Conservation (phyloP, 2,888 invertebrate genomes). For the Apantesis nais region DNA sequence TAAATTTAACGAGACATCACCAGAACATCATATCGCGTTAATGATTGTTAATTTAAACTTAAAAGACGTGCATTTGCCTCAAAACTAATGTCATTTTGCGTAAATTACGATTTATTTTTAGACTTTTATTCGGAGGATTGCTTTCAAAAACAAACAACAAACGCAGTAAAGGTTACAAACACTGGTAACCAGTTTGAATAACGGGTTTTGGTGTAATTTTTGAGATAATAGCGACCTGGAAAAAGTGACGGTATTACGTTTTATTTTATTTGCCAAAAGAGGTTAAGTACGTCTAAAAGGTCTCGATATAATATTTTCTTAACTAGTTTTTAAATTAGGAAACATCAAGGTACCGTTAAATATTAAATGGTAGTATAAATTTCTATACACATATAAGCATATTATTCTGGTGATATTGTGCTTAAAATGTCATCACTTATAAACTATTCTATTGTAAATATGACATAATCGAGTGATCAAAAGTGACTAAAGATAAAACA, state of each 20-base stretch:
- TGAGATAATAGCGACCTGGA: constrained; percentile 41
- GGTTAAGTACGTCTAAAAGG: too few relatives aligned
- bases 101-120: constrained; percentile 48
- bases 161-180: constrained; percentile 70
- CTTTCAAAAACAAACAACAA: constrained; percentile 74
- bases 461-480: too few relatives aligned
- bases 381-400: too few relatives aligned
- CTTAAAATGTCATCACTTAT: too few relatives aligned
- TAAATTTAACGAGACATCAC: constrained; percentile 23
- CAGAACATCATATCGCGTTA: constrained; percentile 18
- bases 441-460: too few relatives aligned
- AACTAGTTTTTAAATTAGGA: too few relatives aligned
- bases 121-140: constrained; percentile 55
- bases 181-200: constrained; percentile 63
- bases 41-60: constrained; percentile 27
- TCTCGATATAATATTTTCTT: too few relatives aligned
- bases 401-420: too few relatives aligned
- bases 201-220: constrained; percentile 46
- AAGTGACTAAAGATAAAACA: too few relatives aligned
- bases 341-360: too few relatives aligned
- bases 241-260: constrained; percentile 9
- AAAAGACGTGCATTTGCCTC: constrained; percentile 16
- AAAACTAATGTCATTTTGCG: constrained; percentile 48
- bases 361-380: too few relatives aligned
- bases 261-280: background rate